Evolutionary conservation across 2,888 invertebrate genomes (phyloP).

Genomic region (Drosophila greeni): DNA sequence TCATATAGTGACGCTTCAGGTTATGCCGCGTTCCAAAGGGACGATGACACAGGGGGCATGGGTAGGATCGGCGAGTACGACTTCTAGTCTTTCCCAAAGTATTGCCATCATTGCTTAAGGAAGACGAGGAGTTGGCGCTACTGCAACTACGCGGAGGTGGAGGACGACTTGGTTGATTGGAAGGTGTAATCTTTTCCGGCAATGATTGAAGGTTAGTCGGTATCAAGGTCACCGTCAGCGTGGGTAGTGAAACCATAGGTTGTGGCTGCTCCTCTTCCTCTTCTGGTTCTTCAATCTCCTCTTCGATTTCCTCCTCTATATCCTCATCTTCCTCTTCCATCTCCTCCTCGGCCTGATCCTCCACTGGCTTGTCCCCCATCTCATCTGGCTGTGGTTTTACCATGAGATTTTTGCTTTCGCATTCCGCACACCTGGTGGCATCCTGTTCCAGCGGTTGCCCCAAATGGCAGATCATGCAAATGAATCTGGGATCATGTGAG

Average conservation of each 20-base stretch:
- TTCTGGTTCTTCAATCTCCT: constrained; percentile 1
- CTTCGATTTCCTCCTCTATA: constrained; percentile 13
- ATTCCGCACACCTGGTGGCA: constrained; percentile 75
- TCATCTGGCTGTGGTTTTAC: constrained; percentile 47
- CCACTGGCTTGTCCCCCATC: constrained; percentile 5
- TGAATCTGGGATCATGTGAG: constrained; percentile 68
- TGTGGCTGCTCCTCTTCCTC: constrained; percentile 4
- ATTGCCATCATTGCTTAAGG: constrained; percentile 56
- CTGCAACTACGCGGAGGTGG: constrained; percentile 52
- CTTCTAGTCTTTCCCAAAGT: neutral
- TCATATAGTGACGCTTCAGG: constrained; percentile 78
- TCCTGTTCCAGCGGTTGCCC: constrained; percentile 73
- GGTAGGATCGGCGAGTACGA: constrained; percentile 69
- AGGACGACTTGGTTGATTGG: constrained; percentile 27
- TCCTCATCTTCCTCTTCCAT: constrained; percentile 36
- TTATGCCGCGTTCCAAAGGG: constrained; percentile 78
- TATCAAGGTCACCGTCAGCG: constrained; percentile 51
- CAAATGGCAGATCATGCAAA: constrained; percentile 76
- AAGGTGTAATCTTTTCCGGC: constrained; percentile 13
- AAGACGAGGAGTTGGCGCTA: constrained; percentile 65
- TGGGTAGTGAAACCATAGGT: constrained; percentile 18
- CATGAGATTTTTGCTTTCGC: constrained; percentile 72
- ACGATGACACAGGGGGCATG: constrained; percentile 77
- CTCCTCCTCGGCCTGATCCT: constrained; percentile 17
- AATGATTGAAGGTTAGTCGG: constrained; percentile 14